Evolutionary conservation across 2,113 vertebrate species (phyloP).

Genomic region (Corynorhinus townsendii): DNA sequence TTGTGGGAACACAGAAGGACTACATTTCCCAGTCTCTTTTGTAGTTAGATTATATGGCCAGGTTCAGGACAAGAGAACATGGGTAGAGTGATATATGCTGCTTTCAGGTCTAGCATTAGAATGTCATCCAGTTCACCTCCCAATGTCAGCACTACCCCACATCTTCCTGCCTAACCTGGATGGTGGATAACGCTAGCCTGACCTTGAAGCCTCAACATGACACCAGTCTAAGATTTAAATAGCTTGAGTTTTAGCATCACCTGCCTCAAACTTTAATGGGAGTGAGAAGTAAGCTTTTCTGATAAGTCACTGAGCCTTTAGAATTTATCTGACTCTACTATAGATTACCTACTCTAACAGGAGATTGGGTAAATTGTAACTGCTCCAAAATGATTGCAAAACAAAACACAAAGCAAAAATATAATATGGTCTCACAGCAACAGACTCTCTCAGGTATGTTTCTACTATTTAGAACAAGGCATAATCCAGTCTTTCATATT

Average conservation of each 20-base stretch:
- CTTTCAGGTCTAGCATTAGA: background rate
- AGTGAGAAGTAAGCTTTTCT: background rate
- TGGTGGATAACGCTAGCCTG: background rate
- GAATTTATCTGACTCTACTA: background rate
- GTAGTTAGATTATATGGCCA: background rate
- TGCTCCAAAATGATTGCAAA: background rate
- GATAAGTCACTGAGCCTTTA: background rate
- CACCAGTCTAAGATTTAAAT: background rate
- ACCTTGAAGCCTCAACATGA: background rate
- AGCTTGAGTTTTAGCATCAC: background rate
- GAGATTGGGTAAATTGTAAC: background rate
- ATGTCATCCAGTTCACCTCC: background rate
- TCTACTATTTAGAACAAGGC: background rate
- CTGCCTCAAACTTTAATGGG: background rate
- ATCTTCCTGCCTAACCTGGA: background rate
- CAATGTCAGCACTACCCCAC: accelerated
- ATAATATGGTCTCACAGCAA: background rate
- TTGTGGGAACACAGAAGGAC: background rate
- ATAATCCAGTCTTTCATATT: background rate
- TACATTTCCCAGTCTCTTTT: background rate
- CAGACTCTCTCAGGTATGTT: background rate
- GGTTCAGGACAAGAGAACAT: background rate
- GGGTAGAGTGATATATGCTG: background rate
- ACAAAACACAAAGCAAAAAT: too few species aligned
- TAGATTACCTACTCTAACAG: background rate